A percentile compares a stretch with the other conserved stretches of the same genome.
phyloP scores from a whole-genome alignment of 2,888 invertebrate species.

The Caenorhabditis panamensis region DNA sequence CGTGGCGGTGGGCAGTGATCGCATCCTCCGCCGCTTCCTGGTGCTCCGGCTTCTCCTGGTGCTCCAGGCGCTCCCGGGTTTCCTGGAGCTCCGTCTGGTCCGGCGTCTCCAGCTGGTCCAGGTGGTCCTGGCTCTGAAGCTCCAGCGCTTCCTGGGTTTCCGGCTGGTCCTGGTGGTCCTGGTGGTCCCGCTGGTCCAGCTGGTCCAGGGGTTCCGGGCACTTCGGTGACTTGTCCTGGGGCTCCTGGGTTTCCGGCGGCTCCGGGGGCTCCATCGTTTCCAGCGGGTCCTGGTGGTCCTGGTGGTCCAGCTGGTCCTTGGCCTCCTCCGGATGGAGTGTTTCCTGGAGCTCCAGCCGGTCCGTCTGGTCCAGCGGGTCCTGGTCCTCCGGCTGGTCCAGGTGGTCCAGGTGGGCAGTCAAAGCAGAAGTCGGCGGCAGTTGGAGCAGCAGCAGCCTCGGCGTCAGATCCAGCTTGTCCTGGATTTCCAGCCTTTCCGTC shows the following conservation, averaged over 20 bases:
- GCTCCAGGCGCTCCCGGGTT: constrained; percentile 69
- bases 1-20: constrained; percentile 76
- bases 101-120: constrained; percentile 73
- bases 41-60: constrained; percentile 67
- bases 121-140: constrained; percentile 69
- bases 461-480: constrained; percentile 68
- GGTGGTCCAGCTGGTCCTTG: constrained; percentile 70
- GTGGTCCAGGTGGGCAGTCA: constrained; percentile 74
- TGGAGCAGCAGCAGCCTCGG: constrained; percentile 62
- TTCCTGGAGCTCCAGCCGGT: constrained; percentile 71
- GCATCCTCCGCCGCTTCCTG: constrained; percentile 72
- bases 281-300: constrained; percentile 72
- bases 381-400: constrained; percentile 73
- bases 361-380: constrained; percentile 74
- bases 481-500: constrained; percentile 76
- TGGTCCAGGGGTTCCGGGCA: constrained; percentile 69
- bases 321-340: constrained; percentile 84
- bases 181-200: constrained; percentile 69
- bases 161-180: constrained; percentile 73
- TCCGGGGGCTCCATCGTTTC: constrained; percentile 71
- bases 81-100: constrained; percentile 72
- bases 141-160: constrained; percentile 68
- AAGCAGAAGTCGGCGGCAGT: constrained; percentile 71
- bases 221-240: constrained; percentile 70
- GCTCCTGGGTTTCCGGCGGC: constrained; percentile 71